Evolutionary conservation across 1,140 invertebrate genomes (phyloP), one percentile per base, ranked within the genome.

Genomic region (Dinothrombium tinctorium): DNA sequence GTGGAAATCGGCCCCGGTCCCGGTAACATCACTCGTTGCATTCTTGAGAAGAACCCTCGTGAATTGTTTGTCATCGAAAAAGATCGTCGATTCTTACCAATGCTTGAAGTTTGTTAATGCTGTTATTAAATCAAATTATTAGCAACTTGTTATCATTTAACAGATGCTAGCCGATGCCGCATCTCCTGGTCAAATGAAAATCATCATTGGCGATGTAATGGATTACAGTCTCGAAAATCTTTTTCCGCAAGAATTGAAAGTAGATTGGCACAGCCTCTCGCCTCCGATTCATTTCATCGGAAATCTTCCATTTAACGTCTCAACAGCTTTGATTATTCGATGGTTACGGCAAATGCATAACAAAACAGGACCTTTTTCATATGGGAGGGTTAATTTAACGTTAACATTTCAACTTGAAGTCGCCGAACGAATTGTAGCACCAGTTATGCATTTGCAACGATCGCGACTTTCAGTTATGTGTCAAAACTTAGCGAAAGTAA

Each of bases 241-340:
- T 40, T 75, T 94, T 54, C 67, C 72, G 2, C 35, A 21, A 2
- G 40, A 53, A n/a, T 21, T 50, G 5, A 35, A 37, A 11, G 26
- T 32, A 39, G 42, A 50, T 0, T 68, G 66, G 66, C 68, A 73
- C 1, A 54, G 56, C 32, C 9, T 37, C 4, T 53, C 64, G n/a
- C 76, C 80, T 19, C 69, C 69, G 19, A 62, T 87, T 23, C 70
- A 75, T 53, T 52, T 99, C n/a, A 82, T 99, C 53, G 92, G 92
- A 23, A 99, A 99, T 64, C 63, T 99, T 35, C 94, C 94, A 1
- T 99, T 99, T 57, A 90, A 73, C 58, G 72, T 99, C 9, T 81
- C 92, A 4, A 94, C 89, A 6, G 76, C 77, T 23, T 61, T 99
- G 3, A 76, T 96, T 19, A 77, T 98, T 40, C 66, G 72, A 49